phyloP scores from a whole-genome alignment of 92 coral and sea anemone species.

The Porites evermanni region DNA sequence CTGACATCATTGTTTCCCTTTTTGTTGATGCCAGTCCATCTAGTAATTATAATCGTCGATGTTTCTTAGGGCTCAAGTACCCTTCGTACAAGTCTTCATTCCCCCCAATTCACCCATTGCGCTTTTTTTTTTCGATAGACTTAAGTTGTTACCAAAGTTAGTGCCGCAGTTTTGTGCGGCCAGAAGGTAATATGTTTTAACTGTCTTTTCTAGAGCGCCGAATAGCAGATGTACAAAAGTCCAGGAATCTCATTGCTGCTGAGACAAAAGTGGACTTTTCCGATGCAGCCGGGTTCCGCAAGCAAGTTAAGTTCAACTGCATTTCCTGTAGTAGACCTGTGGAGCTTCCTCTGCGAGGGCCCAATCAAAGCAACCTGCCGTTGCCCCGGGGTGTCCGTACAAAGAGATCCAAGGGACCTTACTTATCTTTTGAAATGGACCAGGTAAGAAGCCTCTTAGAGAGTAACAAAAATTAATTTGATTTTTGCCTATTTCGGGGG shows the following conservation, averaged over 20 bases:
- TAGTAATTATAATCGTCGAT: too few species aligned
- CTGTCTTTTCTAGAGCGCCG: slow-evolving; percentile 70
- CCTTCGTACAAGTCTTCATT: too few species aligned
- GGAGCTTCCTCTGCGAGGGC: slow-evolving; percentile 70
- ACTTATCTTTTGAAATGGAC: slow-evolving; percentile 87
- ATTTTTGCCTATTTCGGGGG: too few species aligned
- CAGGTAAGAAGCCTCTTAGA: slow-evolving; percentile 62
- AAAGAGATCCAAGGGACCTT: slow-evolving; percentile 89
- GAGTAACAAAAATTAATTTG: too few species aligned
- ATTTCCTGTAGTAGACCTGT: slow-evolving; percentile 97
- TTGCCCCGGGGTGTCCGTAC: slow-evolving; percentile 74
- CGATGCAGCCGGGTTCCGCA: slow-evolving; percentile 96
- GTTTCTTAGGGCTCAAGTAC: too few species aligned
- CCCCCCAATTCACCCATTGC: too few species aligned
- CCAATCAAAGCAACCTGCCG: slow-evolving; percentile 75
- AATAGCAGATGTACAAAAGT: slow-evolving; percentile 94
- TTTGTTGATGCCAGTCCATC: too few species aligned
- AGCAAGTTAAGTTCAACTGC: slow-evolving; percentile 86
- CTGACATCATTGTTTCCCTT: too few species aligned
- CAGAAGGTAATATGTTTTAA: background rate
- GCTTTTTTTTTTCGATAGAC: too few species aligned
- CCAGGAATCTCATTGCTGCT: slow-evolving; percentile 87
- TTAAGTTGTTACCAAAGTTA: background rate
- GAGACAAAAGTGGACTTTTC: slow-evolving; percentile 92
- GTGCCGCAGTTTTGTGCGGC: background rate